Percentiles rank a stretch among this genome's conserved stretches.
Conservation (phyloP, 2,797 vertebrate genomes). For the Podarcis lilfordi region DNA sequence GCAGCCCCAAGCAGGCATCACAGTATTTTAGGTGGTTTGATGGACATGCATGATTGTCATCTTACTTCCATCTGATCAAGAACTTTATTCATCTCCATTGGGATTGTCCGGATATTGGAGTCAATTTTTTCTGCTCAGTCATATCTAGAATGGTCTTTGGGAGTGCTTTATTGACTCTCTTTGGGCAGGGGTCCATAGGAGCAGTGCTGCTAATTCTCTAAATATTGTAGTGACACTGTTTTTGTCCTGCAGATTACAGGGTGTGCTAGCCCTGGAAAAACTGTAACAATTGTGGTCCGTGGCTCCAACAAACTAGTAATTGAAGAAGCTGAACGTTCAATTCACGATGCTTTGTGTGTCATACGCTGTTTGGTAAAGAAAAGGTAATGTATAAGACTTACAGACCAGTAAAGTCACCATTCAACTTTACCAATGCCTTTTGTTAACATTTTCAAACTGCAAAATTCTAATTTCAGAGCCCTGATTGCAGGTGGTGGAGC, state of each 20-base stretch:
- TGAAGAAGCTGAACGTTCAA: constrained; percentile 96
- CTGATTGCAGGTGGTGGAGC: constrained; percentile 96
- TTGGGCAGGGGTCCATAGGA: neutral
- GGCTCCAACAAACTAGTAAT: constrained; percentile 98
- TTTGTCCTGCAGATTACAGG: constrained; percentile 89
- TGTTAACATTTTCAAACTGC: neutral
- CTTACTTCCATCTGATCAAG: neutral
- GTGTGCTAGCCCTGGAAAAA: constrained; percentile 91
- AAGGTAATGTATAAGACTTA: constrained; percentile 77
- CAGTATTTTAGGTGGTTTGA: neutral
- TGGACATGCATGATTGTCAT: neutral
- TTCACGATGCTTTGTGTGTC: constrained; percentile 96
- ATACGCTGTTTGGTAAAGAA: constrained; percentile 98
- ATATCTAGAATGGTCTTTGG: too few species aligned
- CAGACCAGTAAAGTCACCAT: neutral
- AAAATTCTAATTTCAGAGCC: constrained; percentile 79
- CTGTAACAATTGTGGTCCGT: constrained; percentile 93
- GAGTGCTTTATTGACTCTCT: too few species aligned
- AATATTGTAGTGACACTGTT: neutral
- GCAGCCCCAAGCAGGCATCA: neutral
- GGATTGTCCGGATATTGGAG: neutral
- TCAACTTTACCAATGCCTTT: neutral
- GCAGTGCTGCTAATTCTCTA: neutral
- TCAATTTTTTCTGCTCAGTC: neutral
- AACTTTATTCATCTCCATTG: neutral